Evolutionary conservation across 1,140 invertebrate species (phyloP).

Genomic region (Dendroctonus ponderosae): DNA sequence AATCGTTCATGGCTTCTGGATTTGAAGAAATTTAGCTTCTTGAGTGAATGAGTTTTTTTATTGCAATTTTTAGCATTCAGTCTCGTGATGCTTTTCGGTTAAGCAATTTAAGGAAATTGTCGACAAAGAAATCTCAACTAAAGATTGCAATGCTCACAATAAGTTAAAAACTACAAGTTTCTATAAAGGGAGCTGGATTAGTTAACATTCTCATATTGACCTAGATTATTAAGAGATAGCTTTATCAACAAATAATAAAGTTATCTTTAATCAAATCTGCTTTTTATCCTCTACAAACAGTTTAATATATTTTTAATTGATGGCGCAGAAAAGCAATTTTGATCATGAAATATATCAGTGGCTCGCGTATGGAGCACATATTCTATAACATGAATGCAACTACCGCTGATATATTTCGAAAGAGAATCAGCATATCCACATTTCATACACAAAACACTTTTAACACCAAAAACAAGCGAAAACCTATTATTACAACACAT

Average conservation of each 20-base stretch:
- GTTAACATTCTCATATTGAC: conserved; percentile 11
- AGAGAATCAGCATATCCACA: conserved; percentile 16
- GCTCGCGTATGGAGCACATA: no score
- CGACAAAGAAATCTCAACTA: not conserved
- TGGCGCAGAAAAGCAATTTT: not conserved
- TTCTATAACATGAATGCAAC: no score
- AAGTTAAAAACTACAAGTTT: conserved; percentile 22
- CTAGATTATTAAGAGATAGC: conserved; percentile 6
- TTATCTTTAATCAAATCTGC: not conserved
- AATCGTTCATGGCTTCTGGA: conserved; percentile 9
- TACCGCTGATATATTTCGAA: not conserved
- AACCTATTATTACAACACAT: conserved; percentile 39
- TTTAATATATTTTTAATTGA: not conserved
- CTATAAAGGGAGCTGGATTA: conserved; percentile 30
- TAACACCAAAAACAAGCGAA: conserved; percentile 37
- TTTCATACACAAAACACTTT: conserved; percentile 36
- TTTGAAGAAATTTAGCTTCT: conserved; percentile 17
- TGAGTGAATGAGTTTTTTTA: conserved; percentile 23
- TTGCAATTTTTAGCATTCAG: conserved; percentile 21
- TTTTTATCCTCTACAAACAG: not conserved
- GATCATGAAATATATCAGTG: not conserved
- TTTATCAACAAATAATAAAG: not conserved
- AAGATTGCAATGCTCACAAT: conserved; percentile 13
- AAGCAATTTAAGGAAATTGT: not conserved
- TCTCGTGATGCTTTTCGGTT: not conserved